Percentiles rank a stretch among this genome's conserved stretches.
These are phyloP conservation scores for Gallinago nigripennis DNA, from an alignment of 2,797 vertebrate species.

Conservation along the genomic window DNA sequence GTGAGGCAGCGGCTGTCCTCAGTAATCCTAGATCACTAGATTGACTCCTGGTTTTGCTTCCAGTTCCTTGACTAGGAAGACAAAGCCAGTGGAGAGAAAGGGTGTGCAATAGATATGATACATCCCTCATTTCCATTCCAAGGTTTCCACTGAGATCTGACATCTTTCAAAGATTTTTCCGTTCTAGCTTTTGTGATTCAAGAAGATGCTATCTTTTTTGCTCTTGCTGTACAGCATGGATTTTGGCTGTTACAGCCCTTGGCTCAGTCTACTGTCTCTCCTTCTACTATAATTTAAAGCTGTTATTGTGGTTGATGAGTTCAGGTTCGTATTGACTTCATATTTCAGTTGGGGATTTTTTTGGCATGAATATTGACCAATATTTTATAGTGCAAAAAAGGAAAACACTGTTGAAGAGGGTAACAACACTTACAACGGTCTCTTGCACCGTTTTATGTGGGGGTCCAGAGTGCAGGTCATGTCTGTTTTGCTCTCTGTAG, in stretches of 20 bases:
- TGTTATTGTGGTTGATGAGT: background rate
- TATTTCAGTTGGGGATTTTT: background rate
- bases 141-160: background rate
- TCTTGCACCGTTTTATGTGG: background rate
- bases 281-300: background rate
- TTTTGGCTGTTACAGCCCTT: background rate
- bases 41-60: background rate
- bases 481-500: background rate
- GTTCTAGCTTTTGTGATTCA: rapidly evolving
- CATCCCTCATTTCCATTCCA: background rate
- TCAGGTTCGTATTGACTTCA: background rate
- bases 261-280: background rate
- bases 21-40: background rate
- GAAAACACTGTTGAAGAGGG: background rate
- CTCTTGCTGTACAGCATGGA: background rate
- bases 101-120: background rate
- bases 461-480: background rate
- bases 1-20: background rate
- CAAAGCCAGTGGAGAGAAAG: background rate
- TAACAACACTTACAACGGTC: background rate
- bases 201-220: background rate
- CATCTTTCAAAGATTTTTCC: background rate
- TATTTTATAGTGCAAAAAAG: background rate
- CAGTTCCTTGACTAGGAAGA: background rate
- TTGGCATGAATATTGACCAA: background rate